Percentiles rank a stretch among this genome's conserved stretches.
These are phyloP conservation scores for Trogon melanurus DNA, from an alignment of 2,113 vertebrate genomes.

Conservation along the genomic window DNA sequence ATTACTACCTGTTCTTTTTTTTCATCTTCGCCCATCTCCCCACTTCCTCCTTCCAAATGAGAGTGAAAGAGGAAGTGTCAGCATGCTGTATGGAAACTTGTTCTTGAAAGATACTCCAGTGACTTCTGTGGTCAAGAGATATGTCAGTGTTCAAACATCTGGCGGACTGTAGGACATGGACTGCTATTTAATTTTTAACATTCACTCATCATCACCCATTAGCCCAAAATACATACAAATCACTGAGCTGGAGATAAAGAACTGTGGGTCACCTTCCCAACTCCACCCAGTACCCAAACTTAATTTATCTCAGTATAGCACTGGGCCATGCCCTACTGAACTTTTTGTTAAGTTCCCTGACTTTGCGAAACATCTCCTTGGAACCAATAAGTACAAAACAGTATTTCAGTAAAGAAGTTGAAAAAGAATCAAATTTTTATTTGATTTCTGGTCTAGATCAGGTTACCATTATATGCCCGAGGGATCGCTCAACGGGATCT, in stretches of 20 bases:
- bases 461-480: background rate
- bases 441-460: background rate
- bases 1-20: background rate
- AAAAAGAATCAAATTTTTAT: background rate
- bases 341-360: background rate
- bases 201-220: background rate
- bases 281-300: background rate
- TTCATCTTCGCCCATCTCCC: background rate
- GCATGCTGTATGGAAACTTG: background rate
- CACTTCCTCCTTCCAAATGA: constrained; percentile 1
- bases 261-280: background rate
- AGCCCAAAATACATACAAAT: background rate
- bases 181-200: background rate
- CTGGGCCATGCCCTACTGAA: background rate
- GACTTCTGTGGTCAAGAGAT: background rate
- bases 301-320: background rate
- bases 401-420: background rate
- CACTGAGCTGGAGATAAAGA: background rate
- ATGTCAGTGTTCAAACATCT: background rate
- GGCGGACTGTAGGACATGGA: background rate
- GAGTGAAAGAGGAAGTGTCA: background rate
- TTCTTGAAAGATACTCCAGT: background rate
- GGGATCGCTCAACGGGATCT: background rate
- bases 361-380: background rate
- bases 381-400: background rate